Base-by-base conservation (phyloP, 2,113 vertebrate species). In the Gymnocephalus cernua region DNA sequence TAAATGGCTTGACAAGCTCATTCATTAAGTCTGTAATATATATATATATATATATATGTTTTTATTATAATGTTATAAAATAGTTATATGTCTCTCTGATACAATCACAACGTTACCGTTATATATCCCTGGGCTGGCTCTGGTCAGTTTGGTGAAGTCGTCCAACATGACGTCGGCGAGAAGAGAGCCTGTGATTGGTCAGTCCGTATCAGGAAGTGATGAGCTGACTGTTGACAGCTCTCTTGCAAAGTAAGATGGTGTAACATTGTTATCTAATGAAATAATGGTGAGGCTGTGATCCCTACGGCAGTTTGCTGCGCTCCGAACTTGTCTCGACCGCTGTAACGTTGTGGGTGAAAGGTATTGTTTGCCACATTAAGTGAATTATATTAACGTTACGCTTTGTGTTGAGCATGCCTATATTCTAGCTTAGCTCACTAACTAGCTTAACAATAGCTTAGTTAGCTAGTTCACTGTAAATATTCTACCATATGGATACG, bases 161-260 rank as follows among this genome's bases (percentile, higher is more conserved):
- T 70, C 68, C 85, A 59, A 79, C 32, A 66, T 86, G 83, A 89
- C 86, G 59, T 87, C 65, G 10, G 1, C 2, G 18, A 23, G 11
- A 1, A 15, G 27, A 0, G 27, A 4, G 32, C 3, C 29, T 44
- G 45, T 74, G 83, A 91, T 92, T 91, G 89, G 91, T 45, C 67
- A 29, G 2, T 3, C 1, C 2, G 74, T 23, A 66, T 51, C 64
- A 59, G 91, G 91, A 93, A 92, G 83, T 19, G 57, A 45, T 58
- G 72, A 57, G 62, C 72, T 66, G 86, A 85, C 44, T 73, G 87
- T 89, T 93, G 87, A 91, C 91, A 85, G 64, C 38, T 58, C 50
- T 45, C 5, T 13, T 3, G 32, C n/a, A 3, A 48, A 62, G 77
- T 66, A 77, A 84, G 38, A 77, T 74, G 74, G 66, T 82, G 74